These are phyloP conservation scores for Lemur catta DNA, from an alignment of 2,797 vertebrate genomes.

Conservation along the genomic window DNA sequence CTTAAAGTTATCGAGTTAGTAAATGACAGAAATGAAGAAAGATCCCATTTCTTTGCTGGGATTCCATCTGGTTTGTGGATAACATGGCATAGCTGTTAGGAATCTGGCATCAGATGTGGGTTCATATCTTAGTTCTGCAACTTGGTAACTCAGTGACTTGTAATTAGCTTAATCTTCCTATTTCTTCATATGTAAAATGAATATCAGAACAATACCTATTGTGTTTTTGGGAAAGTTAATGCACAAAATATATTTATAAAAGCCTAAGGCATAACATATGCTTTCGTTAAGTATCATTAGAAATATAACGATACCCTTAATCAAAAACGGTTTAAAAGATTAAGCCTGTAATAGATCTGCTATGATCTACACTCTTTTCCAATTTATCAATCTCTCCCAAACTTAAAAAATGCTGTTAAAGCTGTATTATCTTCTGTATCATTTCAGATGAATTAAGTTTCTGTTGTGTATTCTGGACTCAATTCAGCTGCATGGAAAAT, in stretches of 20 bases:
- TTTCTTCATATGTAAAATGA: background rate
- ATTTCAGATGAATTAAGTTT: background rate
- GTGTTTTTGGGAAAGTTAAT: background rate
- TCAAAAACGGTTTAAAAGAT: background rate
- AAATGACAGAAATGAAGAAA: background rate
- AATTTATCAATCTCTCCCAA: background rate
- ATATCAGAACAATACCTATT: background rate
- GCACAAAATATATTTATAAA: background rate
- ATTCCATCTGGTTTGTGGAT: background rate
- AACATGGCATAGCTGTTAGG: accelerated
- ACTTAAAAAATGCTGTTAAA: background rate
- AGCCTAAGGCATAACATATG: background rate
- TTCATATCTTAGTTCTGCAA: background rate
- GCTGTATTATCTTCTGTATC: background rate
- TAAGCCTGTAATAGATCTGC: background rate
- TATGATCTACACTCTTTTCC: too few relatives aligned
- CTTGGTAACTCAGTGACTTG: background rate
- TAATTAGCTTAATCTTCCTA: accelerated
- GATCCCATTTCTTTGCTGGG: accelerated
- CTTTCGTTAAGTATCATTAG: background rate
- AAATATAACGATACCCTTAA: background rate
- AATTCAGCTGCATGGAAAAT: conserved; percentile 7
- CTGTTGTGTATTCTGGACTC: background rate
- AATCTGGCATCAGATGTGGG: background rate
- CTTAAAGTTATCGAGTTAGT: accelerated